A percentile compares a stretch with the other conserved stretches of the same genome.
Conservation (phyloP, 92 coral and sea anemone species). For the Parazoanthus atlanticus region DNA sequence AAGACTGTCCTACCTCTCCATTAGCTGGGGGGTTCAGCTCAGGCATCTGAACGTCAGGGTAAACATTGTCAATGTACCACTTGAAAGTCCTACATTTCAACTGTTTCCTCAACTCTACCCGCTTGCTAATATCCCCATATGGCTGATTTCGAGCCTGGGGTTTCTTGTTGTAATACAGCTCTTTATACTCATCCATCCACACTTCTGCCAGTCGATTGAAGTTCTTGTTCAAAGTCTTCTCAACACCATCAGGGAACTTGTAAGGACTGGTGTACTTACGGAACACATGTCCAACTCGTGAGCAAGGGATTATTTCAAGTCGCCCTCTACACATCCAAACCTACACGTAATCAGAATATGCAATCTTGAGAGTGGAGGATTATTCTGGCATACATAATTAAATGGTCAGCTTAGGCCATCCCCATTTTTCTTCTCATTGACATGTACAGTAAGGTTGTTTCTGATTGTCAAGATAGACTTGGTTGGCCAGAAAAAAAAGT, state of each 20-base stretch:
- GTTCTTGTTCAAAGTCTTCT: conserved; percentile 90
- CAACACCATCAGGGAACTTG: conserved; percentile 98
- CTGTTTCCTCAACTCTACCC: conserved; percentile 79
- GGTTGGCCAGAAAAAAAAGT: too few species aligned
- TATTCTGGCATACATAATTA: too few species aligned
- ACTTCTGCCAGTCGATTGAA: conserved; percentile 98
- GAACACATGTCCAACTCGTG: conserved; percentile 99
- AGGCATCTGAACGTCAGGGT: conserved; percentile 98
- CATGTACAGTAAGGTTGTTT: too few species aligned
- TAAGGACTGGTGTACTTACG: conserved; percentile 95
- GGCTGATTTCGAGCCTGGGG: conserved; percentile 91
- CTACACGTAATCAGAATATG: conserved; percentile 30
- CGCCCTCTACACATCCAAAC: conserved; percentile 99
- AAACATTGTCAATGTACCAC: conserved; percentile 97
- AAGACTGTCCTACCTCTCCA: conserved; percentile 79
- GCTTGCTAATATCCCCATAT: conserved; percentile 90
- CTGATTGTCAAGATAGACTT: too few species aligned
- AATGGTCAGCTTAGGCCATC: too few species aligned
- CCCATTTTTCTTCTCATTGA: too few species aligned
- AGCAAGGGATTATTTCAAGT: conserved; percentile 94
- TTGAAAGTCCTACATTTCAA: conserved; percentile 87
- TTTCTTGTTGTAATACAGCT: conserved; percentile 94
- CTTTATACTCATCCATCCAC: conserved; percentile 99
- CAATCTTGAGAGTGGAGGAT: too few species aligned
- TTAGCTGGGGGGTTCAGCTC: conserved; percentile 97